These are phyloP conservation scores for Cassiopea andromeda DNA, from an alignment of 30 jellyfish, hydroid and myxozoan genomes.

Conservation along the genomic window DNA sequence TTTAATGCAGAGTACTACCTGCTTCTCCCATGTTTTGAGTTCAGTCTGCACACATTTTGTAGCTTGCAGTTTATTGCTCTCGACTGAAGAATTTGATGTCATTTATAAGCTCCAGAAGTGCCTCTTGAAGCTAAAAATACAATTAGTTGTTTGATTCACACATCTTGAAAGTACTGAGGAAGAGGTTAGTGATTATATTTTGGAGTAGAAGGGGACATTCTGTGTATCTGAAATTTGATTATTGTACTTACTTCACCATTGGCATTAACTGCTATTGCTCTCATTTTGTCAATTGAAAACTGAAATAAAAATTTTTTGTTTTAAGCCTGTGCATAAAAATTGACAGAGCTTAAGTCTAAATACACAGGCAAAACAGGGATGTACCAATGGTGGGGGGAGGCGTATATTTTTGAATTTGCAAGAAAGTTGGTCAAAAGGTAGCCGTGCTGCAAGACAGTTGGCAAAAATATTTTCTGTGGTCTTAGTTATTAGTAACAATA, in stretches of 20 bases:
- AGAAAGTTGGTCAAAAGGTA: too few species aligned
- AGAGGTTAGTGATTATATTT: too few species aligned
- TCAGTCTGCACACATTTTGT: background rate
- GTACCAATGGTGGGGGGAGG: too few species aligned
- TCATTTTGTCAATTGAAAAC: slow-evolving; percentile 75
- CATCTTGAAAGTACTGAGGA: too few species aligned
- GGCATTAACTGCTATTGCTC: slow-evolving; percentile 66
- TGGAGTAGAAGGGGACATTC: background rate
- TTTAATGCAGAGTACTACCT: background rate
- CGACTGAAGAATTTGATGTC: slow-evolving; percentile 68
- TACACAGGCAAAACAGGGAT: too few species aligned
- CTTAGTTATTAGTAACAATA: too few species aligned
- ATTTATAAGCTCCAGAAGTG: slow-evolving; percentile 73
- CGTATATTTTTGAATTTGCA: too few species aligned
- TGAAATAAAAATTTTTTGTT: background rate
- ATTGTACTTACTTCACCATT: slow-evolving; percentile 75
- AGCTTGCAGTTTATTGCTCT: slow-evolving; percentile 42
- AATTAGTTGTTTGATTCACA: background rate
- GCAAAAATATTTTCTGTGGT: too few species aligned
- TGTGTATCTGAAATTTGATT: background rate
- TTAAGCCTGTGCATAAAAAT: too few species aligned
- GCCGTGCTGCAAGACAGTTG: too few species aligned
- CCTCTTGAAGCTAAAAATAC: slow-evolving; percentile 68
- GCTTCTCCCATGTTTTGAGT: background rate
- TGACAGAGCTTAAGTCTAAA: too few species aligned